phyloP scores from a whole-genome alignment of 1,140 invertebrate species.

The Scylla paramamosain region DNA sequence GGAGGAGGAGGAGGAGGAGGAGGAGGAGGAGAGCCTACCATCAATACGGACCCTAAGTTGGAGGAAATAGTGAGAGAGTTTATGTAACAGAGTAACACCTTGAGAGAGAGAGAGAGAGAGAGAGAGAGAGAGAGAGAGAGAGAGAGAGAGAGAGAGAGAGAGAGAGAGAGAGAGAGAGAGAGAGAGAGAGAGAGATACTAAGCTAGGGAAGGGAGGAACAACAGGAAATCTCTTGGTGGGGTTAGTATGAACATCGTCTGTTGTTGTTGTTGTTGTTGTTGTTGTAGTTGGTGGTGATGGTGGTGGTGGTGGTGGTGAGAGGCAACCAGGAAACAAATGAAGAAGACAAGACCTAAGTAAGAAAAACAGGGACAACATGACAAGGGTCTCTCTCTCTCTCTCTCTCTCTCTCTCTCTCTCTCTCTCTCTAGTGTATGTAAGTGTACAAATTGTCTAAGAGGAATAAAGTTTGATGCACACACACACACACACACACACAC shows the following conservation, averaged over 20 bases:
- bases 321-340: too few species aligned
- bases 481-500: too few species aligned
- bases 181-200: neutral
- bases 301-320: too few species aligned
- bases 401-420: conserved; percentile 21
- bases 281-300: too few species aligned
- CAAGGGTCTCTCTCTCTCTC: neutral
- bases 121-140: conserved; percentile 20
- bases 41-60: conserved; percentile 6
- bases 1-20: neutral
- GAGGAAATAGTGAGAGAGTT: conserved; percentile 10
- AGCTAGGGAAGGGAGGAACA: neutral
- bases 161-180: neutral
- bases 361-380: neutral
- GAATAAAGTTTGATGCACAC: too few species aligned
- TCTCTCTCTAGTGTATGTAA: neutral
- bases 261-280: too few species aligned
- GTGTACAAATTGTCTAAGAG: neutral
- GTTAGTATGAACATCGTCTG: too few species aligned
- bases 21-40: neutral
- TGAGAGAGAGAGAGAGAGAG: conserved; percentile 18
- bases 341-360: neutral
- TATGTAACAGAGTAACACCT: neutral
- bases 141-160: conserved; percentile 20
- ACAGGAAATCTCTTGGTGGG: neutral